These are phyloP conservation scores for Formica selysi DNA, from an alignment of 1,140 invertebrate species.

Conservation along the genomic window DNA sequence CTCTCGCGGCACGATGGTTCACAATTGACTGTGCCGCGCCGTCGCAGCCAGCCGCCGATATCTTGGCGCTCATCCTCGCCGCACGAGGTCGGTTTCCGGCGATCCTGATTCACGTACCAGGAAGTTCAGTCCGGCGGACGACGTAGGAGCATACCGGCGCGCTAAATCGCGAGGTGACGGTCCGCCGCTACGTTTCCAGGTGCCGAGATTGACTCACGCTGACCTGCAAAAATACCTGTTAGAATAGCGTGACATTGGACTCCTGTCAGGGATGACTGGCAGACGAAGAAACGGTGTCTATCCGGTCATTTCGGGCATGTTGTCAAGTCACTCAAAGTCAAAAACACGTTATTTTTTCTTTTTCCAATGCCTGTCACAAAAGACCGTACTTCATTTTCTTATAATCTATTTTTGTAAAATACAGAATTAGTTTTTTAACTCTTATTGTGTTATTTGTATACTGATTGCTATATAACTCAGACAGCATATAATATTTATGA, in stretches of 20 bases:
- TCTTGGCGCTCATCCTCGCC: constrained; percentile 79
- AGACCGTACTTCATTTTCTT: neutral
- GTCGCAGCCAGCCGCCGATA: constrained; percentile 70
- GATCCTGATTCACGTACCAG: constrained; percentile 80
- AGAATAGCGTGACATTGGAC: constrained; percentile 22
- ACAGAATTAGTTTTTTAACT: neutral
- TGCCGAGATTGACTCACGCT: constrained; percentile 28
- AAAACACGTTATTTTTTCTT: neutral
- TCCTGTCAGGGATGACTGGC: no score
- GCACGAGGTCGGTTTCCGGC: constrained; percentile 57
- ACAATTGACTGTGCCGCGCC: constrained; percentile 63
- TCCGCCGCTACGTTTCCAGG: neutral
- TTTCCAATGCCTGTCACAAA: neutral
- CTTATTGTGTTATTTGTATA: neutral
- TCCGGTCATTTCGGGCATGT: neutral
- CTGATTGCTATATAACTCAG: neutral
- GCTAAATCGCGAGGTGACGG: constrained; percentile 40
- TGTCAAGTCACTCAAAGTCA: neutral
- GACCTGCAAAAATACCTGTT: constrained; percentile 43
- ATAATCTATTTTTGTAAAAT: neutral
- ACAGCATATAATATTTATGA: no score
- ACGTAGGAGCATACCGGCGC: constrained; percentile 61
- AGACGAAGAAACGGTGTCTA: neutral
- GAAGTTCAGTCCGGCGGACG: constrained; percentile 74
- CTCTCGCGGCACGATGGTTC: constrained; percentile 74